phyloP scores from a whole-genome alignment of 2,888 invertebrate genomes.

The Oegoconia quadripuncta region DNA sequence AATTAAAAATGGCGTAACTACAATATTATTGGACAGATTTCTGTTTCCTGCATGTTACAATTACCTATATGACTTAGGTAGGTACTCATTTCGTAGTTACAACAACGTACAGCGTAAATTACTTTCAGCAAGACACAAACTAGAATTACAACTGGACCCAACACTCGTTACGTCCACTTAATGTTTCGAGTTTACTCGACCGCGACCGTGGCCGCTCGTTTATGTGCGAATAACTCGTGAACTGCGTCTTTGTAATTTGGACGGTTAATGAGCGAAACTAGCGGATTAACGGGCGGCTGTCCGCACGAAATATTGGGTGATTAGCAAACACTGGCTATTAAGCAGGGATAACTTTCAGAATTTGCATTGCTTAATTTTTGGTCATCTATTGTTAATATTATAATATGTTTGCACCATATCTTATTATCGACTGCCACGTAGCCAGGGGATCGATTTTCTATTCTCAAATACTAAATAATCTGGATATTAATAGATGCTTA shows the following conservation, averaged over 20 bases:
- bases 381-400: no score
- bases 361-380: no score
- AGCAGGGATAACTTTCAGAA: no score
- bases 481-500: no score
- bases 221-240: conserved; percentile 19
- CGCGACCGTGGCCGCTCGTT: conserved; percentile 18
- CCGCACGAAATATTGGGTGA: conserved; percentile 22
- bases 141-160: conserved; percentile 14
- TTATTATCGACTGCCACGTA: no score
- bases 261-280: conserved; percentile 21
- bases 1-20: no score
- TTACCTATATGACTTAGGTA: background rate
- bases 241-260: conserved; percentile 19
- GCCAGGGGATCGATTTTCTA: no score
- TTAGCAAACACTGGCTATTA: conserved; percentile 13
- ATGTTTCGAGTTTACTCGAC: conserved; percentile 22
- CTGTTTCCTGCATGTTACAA: no score
- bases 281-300: conserved; percentile 18
- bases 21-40: no score
- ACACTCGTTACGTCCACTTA: conserved; percentile 25
- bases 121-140: conserved; percentile 12
- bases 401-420: no score
- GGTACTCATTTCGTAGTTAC: background rate
- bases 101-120: conserved; percentile 5
- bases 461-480: no score